Evolutionary conservation across 2,797 vertebrate genomes (phyloP).

Genomic region (Huso huso): DNA sequence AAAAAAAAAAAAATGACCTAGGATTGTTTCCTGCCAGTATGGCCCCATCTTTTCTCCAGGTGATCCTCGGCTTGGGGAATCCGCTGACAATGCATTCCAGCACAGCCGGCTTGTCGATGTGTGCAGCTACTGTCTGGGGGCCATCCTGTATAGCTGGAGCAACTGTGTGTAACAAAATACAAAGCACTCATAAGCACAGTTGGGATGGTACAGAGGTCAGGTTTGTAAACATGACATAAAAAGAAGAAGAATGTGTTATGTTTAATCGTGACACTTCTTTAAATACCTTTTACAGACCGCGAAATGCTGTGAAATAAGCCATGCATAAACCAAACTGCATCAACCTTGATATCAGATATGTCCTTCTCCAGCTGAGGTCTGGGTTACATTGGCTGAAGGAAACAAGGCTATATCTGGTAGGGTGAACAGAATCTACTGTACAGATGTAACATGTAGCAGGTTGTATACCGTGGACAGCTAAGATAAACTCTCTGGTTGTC

Average conservation of each 20-base stretch:
- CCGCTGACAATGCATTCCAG: constrained; percentile 78
- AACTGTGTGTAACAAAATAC: constrained; percentile 51
- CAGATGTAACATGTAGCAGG: not conserved
- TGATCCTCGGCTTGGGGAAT: constrained; percentile 74
- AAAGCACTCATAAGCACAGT: not conserved
- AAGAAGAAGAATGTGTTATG: constrained; percentile 29
- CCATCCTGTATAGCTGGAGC: constrained; percentile 71
- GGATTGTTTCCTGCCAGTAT: constrained; percentile 65
- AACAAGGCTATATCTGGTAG: too few species aligned
- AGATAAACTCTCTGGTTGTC: constrained; percentile 73
- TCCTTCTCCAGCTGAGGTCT: too few species aligned
- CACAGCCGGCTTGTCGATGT: constrained; percentile 52
- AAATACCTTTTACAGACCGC: too few species aligned
- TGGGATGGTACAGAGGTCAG: constrained; percentile 28
- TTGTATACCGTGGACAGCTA: constrained; percentile 77
- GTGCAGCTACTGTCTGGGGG: constrained; percentile 54
- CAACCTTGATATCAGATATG: too few species aligned
- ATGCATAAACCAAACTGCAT: too few species aligned
- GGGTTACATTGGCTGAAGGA: too few species aligned
- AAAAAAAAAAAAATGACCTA: constrained; percentile 59
- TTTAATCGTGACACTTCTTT: constrained; percentile 5
- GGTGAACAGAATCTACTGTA: constrained; percentile 14
- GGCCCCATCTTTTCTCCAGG: constrained; percentile 89
- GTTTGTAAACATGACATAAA: constrained; percentile 26
- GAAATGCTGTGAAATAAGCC: too few species aligned